These are phyloP conservation scores for Anoplolepis gracilipes DNA, from an alignment of 1,140 invertebrate genomes.

Conservation along the genomic window DNA sequence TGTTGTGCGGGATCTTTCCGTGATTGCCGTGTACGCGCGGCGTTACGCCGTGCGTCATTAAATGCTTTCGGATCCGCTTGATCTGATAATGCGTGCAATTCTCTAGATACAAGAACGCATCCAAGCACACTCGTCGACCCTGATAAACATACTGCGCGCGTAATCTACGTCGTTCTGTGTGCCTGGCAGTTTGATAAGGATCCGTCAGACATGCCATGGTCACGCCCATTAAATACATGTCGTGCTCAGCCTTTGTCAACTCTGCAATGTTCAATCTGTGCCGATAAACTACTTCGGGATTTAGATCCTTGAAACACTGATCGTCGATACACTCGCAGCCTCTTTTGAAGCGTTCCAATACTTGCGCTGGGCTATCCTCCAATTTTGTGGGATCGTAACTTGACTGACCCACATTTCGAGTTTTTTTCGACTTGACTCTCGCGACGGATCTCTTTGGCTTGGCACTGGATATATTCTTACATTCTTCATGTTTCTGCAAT, in stretches of 20 bases:
- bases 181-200: constrained; percentile 90
- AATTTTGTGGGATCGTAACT: constrained; percentile 86
- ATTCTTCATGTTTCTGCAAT: constrained; percentile 53
- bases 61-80: constrained; percentile 91
- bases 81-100: constrained; percentile 93
- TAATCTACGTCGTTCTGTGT: constrained; percentile 90
- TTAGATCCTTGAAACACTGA: constrained; percentile 90
- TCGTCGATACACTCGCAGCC: constrained; percentile 92
- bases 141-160: constrained; percentile 92
- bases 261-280: constrained; percentile 92
- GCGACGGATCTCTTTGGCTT: constrained; percentile 61
- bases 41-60: constrained; percentile 92
- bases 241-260: constrained; percentile 90
- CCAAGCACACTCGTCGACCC: constrained; percentile 91
- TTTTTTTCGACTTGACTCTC: constrained; percentile 83
- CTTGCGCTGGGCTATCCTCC: constrained; percentile 88
- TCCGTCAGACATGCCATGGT: constrained; percentile 92
- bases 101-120: constrained; percentile 92
- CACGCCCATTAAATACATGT: constrained; percentile 92
- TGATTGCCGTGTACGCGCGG: constrained; percentile 92
- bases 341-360: constrained; percentile 89
- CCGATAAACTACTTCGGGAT: constrained; percentile 90
- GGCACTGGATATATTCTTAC: constrained; percentile 54
- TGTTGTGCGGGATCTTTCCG: constrained; percentile 93
- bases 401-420: constrained; percentile 83